Base-by-base conservation (phyloP, 2,113 vertebrate species). In the Bufo gargarizans region DNA sequence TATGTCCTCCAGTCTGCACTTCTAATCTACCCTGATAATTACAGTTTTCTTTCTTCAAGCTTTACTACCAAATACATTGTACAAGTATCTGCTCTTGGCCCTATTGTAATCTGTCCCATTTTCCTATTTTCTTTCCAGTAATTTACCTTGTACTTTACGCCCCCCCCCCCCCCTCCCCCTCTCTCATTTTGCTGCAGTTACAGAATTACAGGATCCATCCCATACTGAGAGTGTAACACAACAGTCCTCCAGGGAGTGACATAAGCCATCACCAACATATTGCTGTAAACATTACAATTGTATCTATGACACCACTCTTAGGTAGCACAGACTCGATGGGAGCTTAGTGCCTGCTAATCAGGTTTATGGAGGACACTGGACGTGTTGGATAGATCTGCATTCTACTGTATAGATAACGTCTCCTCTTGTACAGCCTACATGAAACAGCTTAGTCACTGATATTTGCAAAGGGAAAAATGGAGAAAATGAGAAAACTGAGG, bases 151-250 rank as follows among this genome's bases (percentile, higher is more conserved):
- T 58, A 90, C 71, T 88, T 69, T 22, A 88, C 19, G n/a, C 55
- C 82, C 69, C 76, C 85, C 6, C 50, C 43, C 19, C 7, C 53
- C n/a, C 17, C n/a, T 55, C 4, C 53, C 85, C 65, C 79, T 71
- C 47, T 77, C 5, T 53, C 53, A 79, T 79, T 86, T 65, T 86
- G 74, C 74, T 78, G 74, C 49, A 78, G 20, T 86, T 86, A 67
- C 74, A 78, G 45, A 86, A 33, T 86, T 50, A n/a, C 19, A 56
- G 58, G 58, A 86, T 86, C 16, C 33, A 77, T 47, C 33, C 33
- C 71, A 19, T 58, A 77, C 43, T 55, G 8, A 76, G 10, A 45
- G 43, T 59, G 84, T 77, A 77, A 50, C 56, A 77, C 19, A 47
- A 77, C 55, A 50, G 59, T 77, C 43, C 72, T 61, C 53, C 45